These are phyloP conservation scores for Nanorana parkeri DNA, from an alignment of 2,113 vertebrate genomes.

Conservation along the genomic window DNA sequence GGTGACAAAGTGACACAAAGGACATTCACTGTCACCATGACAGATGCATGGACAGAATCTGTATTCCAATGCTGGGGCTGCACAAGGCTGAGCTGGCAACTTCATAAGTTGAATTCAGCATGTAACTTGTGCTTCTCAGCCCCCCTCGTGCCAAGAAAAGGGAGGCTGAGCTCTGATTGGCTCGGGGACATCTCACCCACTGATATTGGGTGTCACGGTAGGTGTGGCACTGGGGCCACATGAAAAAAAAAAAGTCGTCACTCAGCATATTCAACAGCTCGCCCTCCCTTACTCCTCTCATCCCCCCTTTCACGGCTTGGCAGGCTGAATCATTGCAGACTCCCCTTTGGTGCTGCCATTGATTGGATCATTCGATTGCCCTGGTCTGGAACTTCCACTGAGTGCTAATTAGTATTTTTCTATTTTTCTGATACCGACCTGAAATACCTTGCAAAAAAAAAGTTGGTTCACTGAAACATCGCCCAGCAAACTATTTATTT, in stretches of 20 bases:
- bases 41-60: not conserved
- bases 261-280: constrained; percentile 1
- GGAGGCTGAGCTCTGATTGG: not conserved
- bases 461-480: too few species aligned
- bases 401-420: not conserved
- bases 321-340: constrained; percentile 17
- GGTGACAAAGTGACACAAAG: not conserved
- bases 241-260: constrained; percentile 16
- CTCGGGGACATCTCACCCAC: constrained; percentile 3
- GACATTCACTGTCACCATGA: not conserved
- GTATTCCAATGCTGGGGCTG: not conserved
- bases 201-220: constrained; percentile 36
- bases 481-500: too few species aligned
- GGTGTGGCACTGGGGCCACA: constrained; percentile 24
- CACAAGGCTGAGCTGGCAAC: not conserved
- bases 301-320: constrained; percentile 24
- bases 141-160: not conserved
- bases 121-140: not conserved
- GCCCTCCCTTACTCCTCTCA: not conserved
- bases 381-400: not conserved
- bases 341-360: not conserved
- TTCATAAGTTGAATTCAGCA: too few species aligned
- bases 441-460: too few species aligned
- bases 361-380: not conserved
- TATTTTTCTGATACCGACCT: too few species aligned